Base-by-base conservation (phyloP, 2,797 vertebrate genomes). In the Helicolenus hilgendorfi region DNA sequence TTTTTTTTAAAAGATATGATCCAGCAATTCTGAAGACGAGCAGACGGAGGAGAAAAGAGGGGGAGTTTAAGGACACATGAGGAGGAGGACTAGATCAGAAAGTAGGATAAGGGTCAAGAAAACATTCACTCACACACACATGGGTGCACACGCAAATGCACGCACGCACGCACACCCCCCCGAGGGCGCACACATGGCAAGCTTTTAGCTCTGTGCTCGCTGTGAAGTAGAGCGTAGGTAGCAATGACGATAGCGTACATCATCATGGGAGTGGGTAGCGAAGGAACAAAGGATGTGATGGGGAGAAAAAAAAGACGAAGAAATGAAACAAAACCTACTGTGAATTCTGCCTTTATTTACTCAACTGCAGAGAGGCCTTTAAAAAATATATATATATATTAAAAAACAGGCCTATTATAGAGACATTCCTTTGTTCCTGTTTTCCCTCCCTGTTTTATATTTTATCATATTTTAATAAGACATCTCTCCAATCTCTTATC, bases 161-260 rank as follows among this genome's bases (percentile, higher is more conserved):
- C 36, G 4, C 36, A 38, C 7, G 24, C 78, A 78, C 10, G n/a
- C 75, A 78, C 10, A 29, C 72, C n/a, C 49, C 64, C 72, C n/a
- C 10, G 27, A 49, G 62, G 69, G 53, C 1, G 8, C 55, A 31
- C 64, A 41, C 75, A 74, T 13, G 33, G 77, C 31, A 4, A 70
- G 77, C n/a, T 53, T 62, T 84, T 53, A 67, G 35, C 65, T 70
- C 63, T 27, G 69, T 36, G 62, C 71, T 67, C 20, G 3, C 36
- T 86, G 82, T 84, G 79, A 90, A 86, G 53, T 89, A 71, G 90
- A 91, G 85, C 77, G 24, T 76, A 79, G 85, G 79, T 85, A 72
- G 70, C 73, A 55, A 71, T 81, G 79, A 72, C 13, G 29, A 69
- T 58, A 26, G 72, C 22, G 6, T 58, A 24, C 60, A 81, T 63